phyloP scores from a whole-genome alignment of 2,113 vertebrate species.

The Pseudolaguvia tuberculata region DNA sequence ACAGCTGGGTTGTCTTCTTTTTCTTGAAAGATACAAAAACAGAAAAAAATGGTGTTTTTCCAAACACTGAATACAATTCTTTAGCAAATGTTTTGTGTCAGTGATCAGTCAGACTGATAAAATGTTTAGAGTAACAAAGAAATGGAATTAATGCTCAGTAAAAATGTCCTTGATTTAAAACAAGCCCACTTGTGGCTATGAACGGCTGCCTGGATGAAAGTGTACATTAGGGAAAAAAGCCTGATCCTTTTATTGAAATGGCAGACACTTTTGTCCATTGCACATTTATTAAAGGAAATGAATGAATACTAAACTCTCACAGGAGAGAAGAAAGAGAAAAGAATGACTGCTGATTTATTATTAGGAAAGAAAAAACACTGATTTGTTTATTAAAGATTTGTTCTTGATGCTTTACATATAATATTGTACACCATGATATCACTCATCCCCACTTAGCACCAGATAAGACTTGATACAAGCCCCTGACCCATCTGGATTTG shows the following conservation, averaged over 20 bases:
- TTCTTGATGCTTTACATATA: not conserved
- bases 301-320: not conserved
- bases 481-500: not conserved
- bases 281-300: not conserved
- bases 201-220: not conserved
- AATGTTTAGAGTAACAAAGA: not conserved
- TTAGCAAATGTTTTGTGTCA: not conserved
- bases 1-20: no score
- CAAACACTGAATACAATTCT: conserved; percentile 18
- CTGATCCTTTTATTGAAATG: not conserved
- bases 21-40: no score
- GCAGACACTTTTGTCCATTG: not conserved
- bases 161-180: conserved; percentile 1
- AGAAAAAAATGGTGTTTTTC: not conserved
- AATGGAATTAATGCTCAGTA: not conserved
- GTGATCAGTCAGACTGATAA: not conserved
- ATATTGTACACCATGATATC: not conserved
- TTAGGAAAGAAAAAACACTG: not conserved
- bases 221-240: not conserved
- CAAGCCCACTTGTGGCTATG: not conserved
- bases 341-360: no score
- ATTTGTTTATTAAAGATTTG: not conserved
- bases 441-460: not conserved
- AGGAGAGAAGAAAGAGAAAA: no score
- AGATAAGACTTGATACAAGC: not conserved